These are phyloP conservation scores for Sphaeridia pumilis DNA, from an alignment of 2,888 invertebrate genomes.

Conservation along the genomic window DNA sequence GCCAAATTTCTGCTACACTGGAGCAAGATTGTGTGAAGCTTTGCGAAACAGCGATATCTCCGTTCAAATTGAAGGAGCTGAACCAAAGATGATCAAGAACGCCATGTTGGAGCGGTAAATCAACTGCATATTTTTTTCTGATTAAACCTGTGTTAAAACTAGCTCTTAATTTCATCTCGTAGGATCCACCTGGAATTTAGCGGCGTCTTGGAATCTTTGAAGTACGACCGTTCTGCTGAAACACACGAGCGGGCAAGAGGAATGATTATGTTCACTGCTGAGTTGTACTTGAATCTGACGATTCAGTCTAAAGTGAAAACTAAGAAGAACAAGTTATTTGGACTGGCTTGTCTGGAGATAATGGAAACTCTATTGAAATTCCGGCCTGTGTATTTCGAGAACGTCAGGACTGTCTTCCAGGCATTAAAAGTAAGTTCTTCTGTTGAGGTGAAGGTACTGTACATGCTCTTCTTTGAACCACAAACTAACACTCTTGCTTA, in stretches of 20 bases:
- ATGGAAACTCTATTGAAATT: slow-evolving; percentile 22
- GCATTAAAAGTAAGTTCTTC: slow-evolving; percentile 21
- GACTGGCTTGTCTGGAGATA: slow-evolving; percentile 25
- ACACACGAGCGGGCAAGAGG: slow-evolving; percentile 18
- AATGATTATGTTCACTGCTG: slow-evolving; percentile 24
- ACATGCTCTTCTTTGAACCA: background rate
- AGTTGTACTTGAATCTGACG: slow-evolving; percentile 26
- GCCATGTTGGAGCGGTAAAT: slow-evolving; percentile 22
- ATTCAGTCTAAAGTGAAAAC: slow-evolving; percentile 13
- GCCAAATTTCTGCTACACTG: slow-evolving; percentile 31
- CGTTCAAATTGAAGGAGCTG: slow-evolving; percentile 10
- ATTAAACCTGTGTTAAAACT: too few relatives aligned
- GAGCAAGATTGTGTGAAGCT: slow-evolving; percentile 27
- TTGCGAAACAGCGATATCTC: slow-evolving; percentile 21
- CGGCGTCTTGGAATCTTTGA: slow-evolving; percentile 17
- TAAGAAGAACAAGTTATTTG: slow-evolving; percentile 20
- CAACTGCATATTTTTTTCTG: too few relatives aligned
- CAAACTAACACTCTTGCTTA: background rate
- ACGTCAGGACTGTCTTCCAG: slow-evolving; percentile 23
- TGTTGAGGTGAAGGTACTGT: background rate
- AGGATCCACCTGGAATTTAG: slow-evolving; percentile 30
- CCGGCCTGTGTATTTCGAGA: slow-evolving; percentile 17
- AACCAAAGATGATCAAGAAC: slow-evolving; percentile 17
- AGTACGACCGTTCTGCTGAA: slow-evolving; percentile 12
- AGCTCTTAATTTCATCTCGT: too few relatives aligned